Evolutionary conservation across 2,888 invertebrate genomes (phyloP), one percentile per base, ranked within the genome.

Genomic region (Parelbella ahira): DNA sequence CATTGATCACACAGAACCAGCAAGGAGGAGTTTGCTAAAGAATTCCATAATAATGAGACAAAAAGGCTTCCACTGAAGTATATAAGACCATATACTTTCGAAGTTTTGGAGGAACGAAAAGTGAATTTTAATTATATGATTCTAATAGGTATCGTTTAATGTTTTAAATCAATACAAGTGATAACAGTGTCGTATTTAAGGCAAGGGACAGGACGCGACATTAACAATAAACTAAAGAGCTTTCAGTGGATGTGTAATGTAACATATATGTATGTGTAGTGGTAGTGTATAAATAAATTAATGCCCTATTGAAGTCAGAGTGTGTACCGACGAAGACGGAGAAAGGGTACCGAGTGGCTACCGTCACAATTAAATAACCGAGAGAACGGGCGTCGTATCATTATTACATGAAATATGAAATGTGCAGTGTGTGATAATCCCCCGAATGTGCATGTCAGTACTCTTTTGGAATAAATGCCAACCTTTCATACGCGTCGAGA

Each of bases 171-270:
- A n/a, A n/a, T n/a, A n/a, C n/a, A n/a, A n/a, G n/a, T n/a, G 53
- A 53, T 51, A 54, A 51, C 47, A 33, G 29, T 42, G 41, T 49
- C 39, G 36, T 45, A 48, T 43, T 39, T 37, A 10, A 29, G 15
- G 9, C 29, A 43, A 42, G 49, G 43, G 34, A 48, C 33, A 37
- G 39, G 44, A 28, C 32, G 24, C 39, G 46, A 37, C 41, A 19
- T 37, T 30, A 37, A 43, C 44, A 44, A 44, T 37, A 32, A 46
- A 25, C 21, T 21, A 15, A 27, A 13, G 28, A 13, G 33, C 43
- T 45, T 47, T 43, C 33, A 37, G 37, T 49, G 12, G 23, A 44
- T 23, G 13, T 34, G 44, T 43, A 33, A 34, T 30, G 42, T 27
- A 37, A 9, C 23, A 42, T 43, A 42, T 42, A 42, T 32, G 39